A percentile compares a stretch with the other conserved stretches of the same genome.
Evolutionary conservation across 2,113 vertebrate genomes (phyloP).

Genomic region (Parus major): DNA sequence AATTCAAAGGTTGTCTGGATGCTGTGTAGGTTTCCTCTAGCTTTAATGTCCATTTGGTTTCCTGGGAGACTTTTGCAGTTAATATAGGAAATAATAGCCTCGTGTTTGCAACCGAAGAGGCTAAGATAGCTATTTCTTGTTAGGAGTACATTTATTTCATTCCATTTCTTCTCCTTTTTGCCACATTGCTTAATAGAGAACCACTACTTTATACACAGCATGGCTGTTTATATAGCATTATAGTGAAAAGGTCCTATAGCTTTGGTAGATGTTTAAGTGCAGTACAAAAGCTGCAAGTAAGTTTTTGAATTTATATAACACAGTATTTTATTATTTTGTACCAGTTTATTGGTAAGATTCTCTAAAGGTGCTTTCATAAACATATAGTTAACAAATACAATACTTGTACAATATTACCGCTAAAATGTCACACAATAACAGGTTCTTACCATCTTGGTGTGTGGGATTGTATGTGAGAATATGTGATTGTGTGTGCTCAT

Average conservation of each 20-base stretch:
- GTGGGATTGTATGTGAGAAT: background rate
- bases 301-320: background rate
- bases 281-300: background rate
- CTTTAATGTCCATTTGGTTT: background rate
- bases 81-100: background rate
- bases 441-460: background rate
- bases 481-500: background rate
- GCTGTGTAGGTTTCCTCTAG: background rate
- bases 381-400: background rate
- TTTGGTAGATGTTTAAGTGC: background rate
- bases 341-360: background rate
- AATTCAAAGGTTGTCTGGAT: background rate
- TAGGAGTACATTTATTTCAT: background rate
- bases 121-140: background rate
- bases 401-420: background rate
- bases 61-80: background rate
- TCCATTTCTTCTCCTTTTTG: background rate
- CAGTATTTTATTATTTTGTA: background rate
- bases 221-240: background rate
- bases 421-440: background rate
- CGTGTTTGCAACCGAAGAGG: background rate
- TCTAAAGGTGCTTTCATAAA: background rate
- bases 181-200: background rate
- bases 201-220: background rate
- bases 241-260: background rate